Evolutionary conservation across 2,113 vertebrate genomes (phyloP), one percentile per base, ranked within the genome.

Genomic region (Neofelis nebulosa): DNA sequence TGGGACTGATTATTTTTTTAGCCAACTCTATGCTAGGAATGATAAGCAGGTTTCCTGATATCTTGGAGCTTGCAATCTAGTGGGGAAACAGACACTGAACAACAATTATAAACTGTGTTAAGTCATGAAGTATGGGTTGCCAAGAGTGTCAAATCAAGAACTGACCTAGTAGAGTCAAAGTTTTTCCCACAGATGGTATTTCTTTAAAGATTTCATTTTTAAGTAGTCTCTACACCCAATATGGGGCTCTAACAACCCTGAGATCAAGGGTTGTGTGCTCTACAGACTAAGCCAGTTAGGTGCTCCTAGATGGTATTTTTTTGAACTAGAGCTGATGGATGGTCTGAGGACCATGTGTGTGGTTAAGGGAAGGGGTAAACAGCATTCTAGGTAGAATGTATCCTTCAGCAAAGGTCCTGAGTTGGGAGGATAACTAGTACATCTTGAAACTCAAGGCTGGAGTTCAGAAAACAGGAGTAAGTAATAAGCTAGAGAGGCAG

Each of bases 91-190:
- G 31, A 96, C 16, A 69, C 63, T 71, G 80, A 92, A 76, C 31
- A 89, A 93, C 41, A 31, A 45, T 69, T 85, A 89, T 41, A 91
- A 79, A 96, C n/a, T 84, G 15, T 55, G 61, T 29, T 92, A 92
- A 92, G 50, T 92, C 33, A 29, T 82, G 31, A 94, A 68, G 65
- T 52, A 83, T 15, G 90, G 31, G 48, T 94, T 96, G 45, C 41
- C 38, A 52, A 18, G 36, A 85, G 38, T 80, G 25, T 52, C 48
- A 93, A 95, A 79, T 19, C 33, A 82, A 96, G 69, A 95, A 52
- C 10, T 71, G 18, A 61, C 66, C 73, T 91, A 74, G 36, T 23
- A 79, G 19, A 85, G 31, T 92, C 41, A 73, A 65, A 65, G 14
- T 80, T 84, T 78, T 94, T 80, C n/a, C 16, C n/a, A 85, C 36